Conservation (phyloP, 2,113 vertebrate species). For the Origma solitaria region DNA sequence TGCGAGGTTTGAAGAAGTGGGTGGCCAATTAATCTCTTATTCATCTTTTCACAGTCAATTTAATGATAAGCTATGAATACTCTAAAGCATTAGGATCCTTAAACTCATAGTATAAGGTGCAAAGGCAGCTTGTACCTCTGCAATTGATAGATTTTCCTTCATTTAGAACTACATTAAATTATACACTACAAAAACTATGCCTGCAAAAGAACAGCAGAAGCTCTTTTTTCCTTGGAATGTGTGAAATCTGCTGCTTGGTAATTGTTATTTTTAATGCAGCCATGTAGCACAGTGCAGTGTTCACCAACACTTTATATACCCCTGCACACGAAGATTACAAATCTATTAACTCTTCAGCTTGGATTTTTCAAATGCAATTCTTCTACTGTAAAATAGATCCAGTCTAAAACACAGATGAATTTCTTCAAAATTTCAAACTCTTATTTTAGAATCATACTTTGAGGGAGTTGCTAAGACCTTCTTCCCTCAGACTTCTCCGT, state of each 20-base stretch:
- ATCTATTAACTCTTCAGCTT: not conserved
- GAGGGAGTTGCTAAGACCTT: not conserved
- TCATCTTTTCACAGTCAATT: not conserved
- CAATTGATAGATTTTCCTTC: not conserved
- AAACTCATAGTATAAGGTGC: not conserved
- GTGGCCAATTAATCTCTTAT: not conserved
- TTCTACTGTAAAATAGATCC: not conserved
- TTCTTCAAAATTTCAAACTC: not conserved
- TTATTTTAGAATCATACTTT: not conserved
- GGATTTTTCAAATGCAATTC: not conserved
- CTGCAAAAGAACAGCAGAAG: not conserved
- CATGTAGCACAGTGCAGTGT: not conserved
- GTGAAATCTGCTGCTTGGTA: not conserved
- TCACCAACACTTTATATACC: not conserved
- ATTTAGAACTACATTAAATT: not conserved
- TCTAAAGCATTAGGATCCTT: not conserved
- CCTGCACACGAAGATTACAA: not conserved
- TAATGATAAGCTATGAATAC: not conserved
- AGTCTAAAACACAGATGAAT: not conserved
- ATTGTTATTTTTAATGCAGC: not conserved
- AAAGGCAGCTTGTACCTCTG: not conserved
- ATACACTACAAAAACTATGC: not conserved
- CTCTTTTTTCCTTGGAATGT: not conserved
- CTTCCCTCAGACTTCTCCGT: not conserved
- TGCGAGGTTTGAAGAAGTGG: constrained; percentile 15